Evolutionary conservation across 1,140 invertebrate species (phyloP).

Genomic region (Zaprionus davidi): DNA sequence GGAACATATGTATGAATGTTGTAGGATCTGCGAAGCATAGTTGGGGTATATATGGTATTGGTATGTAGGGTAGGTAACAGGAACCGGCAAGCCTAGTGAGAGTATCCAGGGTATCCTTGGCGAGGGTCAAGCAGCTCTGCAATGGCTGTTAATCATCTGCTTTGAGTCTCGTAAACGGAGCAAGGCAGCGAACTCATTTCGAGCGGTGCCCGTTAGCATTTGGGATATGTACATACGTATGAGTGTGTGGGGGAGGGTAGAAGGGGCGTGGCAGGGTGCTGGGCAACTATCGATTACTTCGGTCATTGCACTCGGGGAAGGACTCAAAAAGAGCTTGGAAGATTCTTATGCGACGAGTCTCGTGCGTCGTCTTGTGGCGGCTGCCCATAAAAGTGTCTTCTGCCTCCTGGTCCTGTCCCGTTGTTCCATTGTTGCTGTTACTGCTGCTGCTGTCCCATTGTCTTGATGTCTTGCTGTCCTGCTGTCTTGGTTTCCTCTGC

Average conservation of each 20-base stretch:
- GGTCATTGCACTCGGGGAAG: slow-evolving; percentile 36
- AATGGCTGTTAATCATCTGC: slow-evolving; percentile 31
- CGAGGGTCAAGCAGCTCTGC: not conserved
- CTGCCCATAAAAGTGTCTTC: slow-evolving; percentile 19
- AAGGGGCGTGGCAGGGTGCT: not conserved
- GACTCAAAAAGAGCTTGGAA: slow-evolving; percentile 19
- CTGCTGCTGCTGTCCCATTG: slow-evolving; percentile 10
- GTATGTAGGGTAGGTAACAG: too few species aligned
- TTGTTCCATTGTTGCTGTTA: not conserved
- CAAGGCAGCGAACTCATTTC: slow-evolving; percentile 1
- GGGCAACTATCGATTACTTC: slow-evolving; percentile 37
- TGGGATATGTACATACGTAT: not conserved
- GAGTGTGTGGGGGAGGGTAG: not conserved
- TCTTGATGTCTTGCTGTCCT: slow-evolving; percentile 8
- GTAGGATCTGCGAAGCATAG: too few species aligned
- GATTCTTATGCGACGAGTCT: not conserved
- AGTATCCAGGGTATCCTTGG: too few species aligned
- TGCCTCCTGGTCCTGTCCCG: slow-evolving; percentile 11
- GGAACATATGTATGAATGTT: too few species aligned
- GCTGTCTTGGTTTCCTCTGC: not conserved
- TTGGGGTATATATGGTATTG: too few species aligned
- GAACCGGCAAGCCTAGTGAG: too few species aligned
- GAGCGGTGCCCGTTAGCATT: not conserved
- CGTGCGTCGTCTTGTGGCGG: not conserved
- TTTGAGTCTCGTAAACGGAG: slow-evolving; percentile 25